Evolutionary conservation across 2,113 vertebrate genomes (phyloP).

Genomic region (Mastomys natalensis): DNA sequence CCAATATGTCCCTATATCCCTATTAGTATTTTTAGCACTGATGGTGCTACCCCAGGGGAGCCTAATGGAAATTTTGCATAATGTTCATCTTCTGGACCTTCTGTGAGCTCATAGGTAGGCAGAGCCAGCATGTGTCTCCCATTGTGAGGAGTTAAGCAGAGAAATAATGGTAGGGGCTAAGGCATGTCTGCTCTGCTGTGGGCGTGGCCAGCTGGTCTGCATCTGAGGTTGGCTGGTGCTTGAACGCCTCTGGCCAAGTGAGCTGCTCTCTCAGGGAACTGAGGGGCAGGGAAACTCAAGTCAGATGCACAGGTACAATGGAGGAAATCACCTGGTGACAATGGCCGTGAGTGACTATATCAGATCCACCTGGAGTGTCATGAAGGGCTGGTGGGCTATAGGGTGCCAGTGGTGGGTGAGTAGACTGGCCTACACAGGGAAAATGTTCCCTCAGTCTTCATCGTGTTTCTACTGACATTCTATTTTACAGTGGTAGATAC

Average conservation of each 20-base stretch:
- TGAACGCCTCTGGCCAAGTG: too few relatives aligned
- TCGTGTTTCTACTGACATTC: not conserved
- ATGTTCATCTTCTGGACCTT: not conserved
- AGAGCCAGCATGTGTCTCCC: not conserved
- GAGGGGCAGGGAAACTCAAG: not conserved
- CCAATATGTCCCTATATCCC: not conserved
- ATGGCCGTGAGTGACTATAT: not conserved
- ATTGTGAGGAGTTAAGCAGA: not conserved
- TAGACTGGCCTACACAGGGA: not conserved
- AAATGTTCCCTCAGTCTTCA: not conserved
- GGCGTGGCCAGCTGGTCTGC: not conserved
- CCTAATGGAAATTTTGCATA: not conserved
- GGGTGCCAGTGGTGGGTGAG: not conserved
- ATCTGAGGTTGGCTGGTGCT: too few relatives aligned
- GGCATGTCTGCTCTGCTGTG: rapidly evolving
- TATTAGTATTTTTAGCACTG: not conserved
- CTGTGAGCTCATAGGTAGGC: not conserved
- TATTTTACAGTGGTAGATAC: not conserved
- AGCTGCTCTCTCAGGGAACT: not conserved
- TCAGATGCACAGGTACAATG: not conserved
- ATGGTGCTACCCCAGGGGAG: not conserved
- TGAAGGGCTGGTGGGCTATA: not conserved
- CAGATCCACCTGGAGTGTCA: not conserved
- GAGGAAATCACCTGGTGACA: not conserved
- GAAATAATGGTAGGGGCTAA: rapidly evolving